Evolutionary conservation across 2,888 invertebrate genomes (phyloP).

Genomic region (Capitulum mitella): DNA sequence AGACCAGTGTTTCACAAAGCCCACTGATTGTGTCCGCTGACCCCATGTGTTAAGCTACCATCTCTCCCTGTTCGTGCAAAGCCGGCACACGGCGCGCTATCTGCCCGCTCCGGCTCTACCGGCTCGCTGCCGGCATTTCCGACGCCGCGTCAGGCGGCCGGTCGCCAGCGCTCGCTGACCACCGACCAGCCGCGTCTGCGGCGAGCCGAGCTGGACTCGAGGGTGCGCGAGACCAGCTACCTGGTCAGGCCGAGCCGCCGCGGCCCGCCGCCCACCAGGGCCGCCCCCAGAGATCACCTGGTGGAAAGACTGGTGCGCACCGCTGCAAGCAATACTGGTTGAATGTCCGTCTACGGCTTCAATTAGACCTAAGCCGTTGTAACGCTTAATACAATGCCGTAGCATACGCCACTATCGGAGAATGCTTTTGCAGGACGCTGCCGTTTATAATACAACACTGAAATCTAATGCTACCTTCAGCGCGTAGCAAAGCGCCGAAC

Average conservation of each 20-base stretch:
- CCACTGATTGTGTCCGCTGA: too few species aligned
- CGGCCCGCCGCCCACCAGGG: not conserved
- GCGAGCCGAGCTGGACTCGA: not conserved
- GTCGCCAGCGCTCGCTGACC: not conserved
- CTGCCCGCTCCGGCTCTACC: not conserved
- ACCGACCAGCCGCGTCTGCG: conserved; percentile 12
- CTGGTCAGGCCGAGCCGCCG: not conserved
- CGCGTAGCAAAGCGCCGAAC: too few species aligned
- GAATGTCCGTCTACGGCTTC: too few species aligned
- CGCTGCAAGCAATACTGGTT: too few species aligned
- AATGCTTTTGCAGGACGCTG: too few species aligned
- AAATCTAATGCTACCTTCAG: too few species aligned
- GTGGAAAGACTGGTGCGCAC: not conserved
- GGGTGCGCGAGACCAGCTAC: not conserved
- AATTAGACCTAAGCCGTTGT: too few species aligned
- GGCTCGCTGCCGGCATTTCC: conserved; percentile 9
- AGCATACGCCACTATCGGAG: too few species aligned
- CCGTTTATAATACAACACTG: too few species aligned
- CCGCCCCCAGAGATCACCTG: not conserved
- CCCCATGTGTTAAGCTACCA: not conserved
- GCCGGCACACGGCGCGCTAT: not conserved
- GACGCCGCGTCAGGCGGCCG: not conserved
- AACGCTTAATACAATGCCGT: too few species aligned
- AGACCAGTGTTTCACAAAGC: too few species aligned
- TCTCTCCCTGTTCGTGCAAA: not conserved